These are phyloP conservation scores for Agrochola litura DNA, from an alignment of 2,888 invertebrate species.

Conservation along the genomic window DNA sequence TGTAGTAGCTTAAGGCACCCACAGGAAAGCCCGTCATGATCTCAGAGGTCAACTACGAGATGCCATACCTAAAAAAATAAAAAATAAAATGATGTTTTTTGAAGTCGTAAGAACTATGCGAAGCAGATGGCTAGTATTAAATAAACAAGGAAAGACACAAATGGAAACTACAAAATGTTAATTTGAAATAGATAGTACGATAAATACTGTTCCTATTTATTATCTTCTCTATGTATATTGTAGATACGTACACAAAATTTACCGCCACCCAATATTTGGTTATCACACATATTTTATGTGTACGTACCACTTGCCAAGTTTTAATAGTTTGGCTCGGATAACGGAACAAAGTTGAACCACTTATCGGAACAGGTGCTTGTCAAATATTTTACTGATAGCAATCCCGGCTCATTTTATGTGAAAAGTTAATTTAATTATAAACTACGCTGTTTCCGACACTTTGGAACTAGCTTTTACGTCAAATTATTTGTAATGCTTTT, in stretches of 20 bases:
- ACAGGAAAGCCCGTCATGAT: too few species aligned
- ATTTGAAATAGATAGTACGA: neutral
- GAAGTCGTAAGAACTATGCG: too few species aligned
- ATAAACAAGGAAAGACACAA: neutral
- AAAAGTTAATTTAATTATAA: conserved; percentile 63
- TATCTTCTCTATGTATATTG: neutral
- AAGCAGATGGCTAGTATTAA: neutral
- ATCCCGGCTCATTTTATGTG: conserved; percentile 58
- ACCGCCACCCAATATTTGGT: conserved; percentile 30
- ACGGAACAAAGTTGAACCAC: conserved; percentile 59
- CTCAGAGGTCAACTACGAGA: too few species aligned
- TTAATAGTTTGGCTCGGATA: conserved; percentile 62
- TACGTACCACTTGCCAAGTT: conserved; percentile 60
- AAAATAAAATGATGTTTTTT: too few species aligned
- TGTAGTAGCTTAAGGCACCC: too few species aligned
- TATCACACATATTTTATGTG: conserved; percentile 40
- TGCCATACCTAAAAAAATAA: too few species aligned
- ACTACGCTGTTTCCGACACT: conserved; percentile 29
- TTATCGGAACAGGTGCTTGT: conserved; percentile 64
- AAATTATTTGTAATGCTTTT: conserved; percentile 19
- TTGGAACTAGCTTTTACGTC: conserved; percentile 24
- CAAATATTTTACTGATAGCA: conserved; percentile 64
- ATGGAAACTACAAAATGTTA: neutral
- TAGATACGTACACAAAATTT: conserved; percentile 13
- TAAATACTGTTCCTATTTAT: neutral